Conservation (phyloP, 92 coral and sea anemone genomes). For the Umimayanthus chanpuru region DNA sequence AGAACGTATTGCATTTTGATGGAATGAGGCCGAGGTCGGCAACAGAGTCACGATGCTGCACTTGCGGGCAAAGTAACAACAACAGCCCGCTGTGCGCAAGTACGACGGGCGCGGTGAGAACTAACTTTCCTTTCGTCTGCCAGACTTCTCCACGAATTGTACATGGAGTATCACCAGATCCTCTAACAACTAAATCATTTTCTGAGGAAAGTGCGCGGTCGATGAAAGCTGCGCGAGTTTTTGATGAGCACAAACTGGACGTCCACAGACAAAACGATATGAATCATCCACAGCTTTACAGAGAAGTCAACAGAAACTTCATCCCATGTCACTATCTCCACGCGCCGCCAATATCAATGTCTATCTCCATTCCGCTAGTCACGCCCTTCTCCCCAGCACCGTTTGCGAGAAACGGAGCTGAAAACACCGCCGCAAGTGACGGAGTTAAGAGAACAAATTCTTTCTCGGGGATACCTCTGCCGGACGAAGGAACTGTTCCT, state of each 20-base stretch:
- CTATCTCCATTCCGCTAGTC: slow-evolving; percentile 4
- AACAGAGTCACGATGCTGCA: neutral
- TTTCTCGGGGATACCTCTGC: neutral
- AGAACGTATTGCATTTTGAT: neutral
- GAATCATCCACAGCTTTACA: neutral
- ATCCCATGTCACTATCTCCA: neutral
- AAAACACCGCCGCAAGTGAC: neutral
- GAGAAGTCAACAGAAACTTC: neutral
- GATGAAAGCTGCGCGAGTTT: neutral
- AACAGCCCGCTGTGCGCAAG: neutral
- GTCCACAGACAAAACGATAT: neutral
- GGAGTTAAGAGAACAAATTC: neutral
- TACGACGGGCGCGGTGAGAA: neutral
- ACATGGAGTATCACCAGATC: neutral
- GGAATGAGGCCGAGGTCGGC: neutral
- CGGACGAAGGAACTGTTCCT: neutral
- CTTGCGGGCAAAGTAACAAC: neutral
- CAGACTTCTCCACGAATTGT: neutral
- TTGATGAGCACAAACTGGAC: neutral
- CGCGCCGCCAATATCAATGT: slow-evolving; percentile 2
- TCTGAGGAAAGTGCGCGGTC: neutral
- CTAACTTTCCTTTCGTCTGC: neutral
- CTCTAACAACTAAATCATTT: neutral
- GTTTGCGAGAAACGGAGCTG: neutral
- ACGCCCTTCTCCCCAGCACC: neutral